These are phyloP conservation scores for Pipistrellus pygmaeus DNA, from an alignment of 2,797 vertebrate genomes.

Conservation along the genomic window DNA sequence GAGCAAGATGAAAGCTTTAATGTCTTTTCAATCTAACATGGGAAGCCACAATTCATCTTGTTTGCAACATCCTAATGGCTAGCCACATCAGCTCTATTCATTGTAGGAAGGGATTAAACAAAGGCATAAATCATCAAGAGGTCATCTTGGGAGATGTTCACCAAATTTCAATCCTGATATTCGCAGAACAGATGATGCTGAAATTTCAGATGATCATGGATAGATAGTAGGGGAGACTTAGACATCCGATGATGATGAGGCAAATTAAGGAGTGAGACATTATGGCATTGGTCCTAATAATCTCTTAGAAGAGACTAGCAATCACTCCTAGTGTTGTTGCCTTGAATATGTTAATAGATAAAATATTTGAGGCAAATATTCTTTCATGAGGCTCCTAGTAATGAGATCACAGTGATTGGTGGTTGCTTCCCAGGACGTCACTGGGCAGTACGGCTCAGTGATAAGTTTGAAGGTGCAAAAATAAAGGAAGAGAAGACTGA, in stretches of 20 bases:
- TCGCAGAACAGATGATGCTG: neutral
- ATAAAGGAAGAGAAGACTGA: neutral
- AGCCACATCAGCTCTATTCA: neutral
- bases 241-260: neutral
- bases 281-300: neutral
- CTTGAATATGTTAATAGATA: neutral
- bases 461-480: neutral
- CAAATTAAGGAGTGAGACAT: neutral
- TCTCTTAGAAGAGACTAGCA: neutral
- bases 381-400: neutral
- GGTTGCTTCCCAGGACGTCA: neutral
- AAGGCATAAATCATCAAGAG: neutral
- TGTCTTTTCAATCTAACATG: neutral
- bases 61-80: neutral
- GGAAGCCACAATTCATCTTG: neutral
- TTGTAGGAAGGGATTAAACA: neutral
- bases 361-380: neutral
- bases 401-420: neutral
- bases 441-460: neutral
- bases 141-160: neutral
- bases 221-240: neutral
- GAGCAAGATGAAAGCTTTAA: neutral
- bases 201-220: neutral
- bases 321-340: neutral
- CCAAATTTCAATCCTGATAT: neutral